Base-by-base conservation (phyloP, 2,888 invertebrate species). In the Laothoe populi region DNA sequence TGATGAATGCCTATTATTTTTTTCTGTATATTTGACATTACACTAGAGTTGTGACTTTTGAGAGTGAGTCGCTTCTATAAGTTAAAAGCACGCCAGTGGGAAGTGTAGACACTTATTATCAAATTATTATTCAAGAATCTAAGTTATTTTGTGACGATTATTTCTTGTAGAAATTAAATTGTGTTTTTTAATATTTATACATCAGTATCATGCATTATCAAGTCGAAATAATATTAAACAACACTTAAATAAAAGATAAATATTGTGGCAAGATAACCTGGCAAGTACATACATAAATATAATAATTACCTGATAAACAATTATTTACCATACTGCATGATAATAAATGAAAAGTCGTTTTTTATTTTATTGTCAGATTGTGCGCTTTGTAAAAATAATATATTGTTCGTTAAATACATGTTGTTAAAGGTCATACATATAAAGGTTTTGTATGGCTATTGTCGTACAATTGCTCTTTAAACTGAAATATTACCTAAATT, bases 171-270 rank as follows among this genome's bases (percentile, higher is more conserved):
- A 31, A 31, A 31, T 31, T 31, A 42, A 42, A 42, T 46, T 23
- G 13, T 46, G 23, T 46, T 23, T 46, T 46, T 46, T 23, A 53
- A 21, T 35, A 53, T 35, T 19, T 46, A 24, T 11, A 53, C 35
- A 31, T 7, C 35, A 46, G 19, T 31, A 35, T 31, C 53, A 16
- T 31, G 19, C 16, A 66, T 74, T 77, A 82, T 81, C 78, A 77
- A 75, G 74, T 78, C 70, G 71, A 79, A 79, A 78, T 66, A 59
- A 75, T 74, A 78, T 82, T 78, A 82, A 86, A 86, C 82, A 82
- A 76, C 78, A 81, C 73, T 77, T 76, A 86, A 85, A 83, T 84
- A 75, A 75, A 79, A 83, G 90, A 90, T 90, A 90, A 90, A 85
- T 87, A 83, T 79, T 81, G 73, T 78, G 76, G 78, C 73, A 65